phyloP scores from a whole-genome alignment of 2,797 vertebrate species.

The Mus minutoides region DNA sequence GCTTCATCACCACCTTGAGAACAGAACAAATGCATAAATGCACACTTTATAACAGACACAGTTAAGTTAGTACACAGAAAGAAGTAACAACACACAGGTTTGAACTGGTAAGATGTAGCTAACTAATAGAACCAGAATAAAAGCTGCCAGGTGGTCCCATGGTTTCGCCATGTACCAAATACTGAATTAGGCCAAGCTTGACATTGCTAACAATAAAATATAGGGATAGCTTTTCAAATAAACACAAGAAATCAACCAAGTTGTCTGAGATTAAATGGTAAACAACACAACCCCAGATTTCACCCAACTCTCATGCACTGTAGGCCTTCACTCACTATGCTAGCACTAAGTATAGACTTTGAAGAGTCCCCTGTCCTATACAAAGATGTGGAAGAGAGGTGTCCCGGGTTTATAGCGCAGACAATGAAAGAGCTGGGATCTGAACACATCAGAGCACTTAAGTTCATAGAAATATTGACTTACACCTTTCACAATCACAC shows the following conservation, averaged over 20 bases:
- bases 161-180: background rate
- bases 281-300: background rate
- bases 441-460: background rate
- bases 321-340: background rate
- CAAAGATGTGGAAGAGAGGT: background rate
- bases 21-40: slow-evolving; percentile 78
- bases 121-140: background rate
- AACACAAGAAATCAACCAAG: background rate
- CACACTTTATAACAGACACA: slow-evolving; percentile 68
- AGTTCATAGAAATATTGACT: background rate
- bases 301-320: background rate
- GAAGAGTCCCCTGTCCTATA: background rate
- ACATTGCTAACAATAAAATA: background rate
- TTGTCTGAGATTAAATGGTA: background rate
- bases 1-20: slow-evolving; percentile 97
- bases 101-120: background rate
- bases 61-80: background rate
- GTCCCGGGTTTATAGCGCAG: background rate
- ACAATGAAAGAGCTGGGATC: background rate
- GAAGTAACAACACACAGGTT: background rate
- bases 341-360: background rate
- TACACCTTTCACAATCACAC: slow-evolving; percentile 44
- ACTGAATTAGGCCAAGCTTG: background rate
- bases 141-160: background rate
- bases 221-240: background rate